These are phyloP conservation scores for Apamea sordens DNA, from an alignment of 2,888 invertebrate genomes.

Conservation along the genomic window DNA sequence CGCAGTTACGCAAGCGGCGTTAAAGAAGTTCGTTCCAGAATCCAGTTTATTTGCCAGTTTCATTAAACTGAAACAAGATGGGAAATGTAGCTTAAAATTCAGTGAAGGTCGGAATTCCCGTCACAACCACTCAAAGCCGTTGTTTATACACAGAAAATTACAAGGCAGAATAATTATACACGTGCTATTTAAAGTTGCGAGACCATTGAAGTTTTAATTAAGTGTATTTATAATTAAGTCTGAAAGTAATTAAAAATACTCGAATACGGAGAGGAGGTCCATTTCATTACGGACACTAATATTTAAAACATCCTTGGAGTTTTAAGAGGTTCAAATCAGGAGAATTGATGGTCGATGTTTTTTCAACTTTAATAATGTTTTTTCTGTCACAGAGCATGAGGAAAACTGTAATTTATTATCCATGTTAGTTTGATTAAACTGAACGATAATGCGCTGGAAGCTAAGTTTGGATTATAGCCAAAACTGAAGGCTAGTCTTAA, in stretches of 20 bases:
- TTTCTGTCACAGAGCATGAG: not conserved
- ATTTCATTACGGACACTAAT: constrained; percentile 21
- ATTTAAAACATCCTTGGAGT: constrained; percentile 1
- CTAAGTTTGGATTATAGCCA: not conserved
- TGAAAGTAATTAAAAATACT: constrained; percentile 61
- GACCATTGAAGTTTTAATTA: constrained; percentile 62
- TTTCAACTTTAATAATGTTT: not conserved
- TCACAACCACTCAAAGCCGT: not conserved
- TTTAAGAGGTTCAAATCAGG: not conserved
- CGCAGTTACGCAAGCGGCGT: too few species aligned
- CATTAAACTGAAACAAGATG: not conserved
- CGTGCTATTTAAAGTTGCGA: constrained; percentile 25
- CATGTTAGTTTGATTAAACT: not conserved
- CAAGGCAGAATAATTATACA: constrained; percentile 42
- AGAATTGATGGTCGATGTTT: constrained; percentile 8
- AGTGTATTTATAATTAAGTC: constrained; percentile 55
- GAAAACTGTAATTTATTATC: not conserved
- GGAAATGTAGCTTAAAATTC: not conserved
- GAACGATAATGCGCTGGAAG: not conserved
- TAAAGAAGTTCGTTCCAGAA: not conserved
- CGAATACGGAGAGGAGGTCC: constrained; percentile 10
- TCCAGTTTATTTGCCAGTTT: too few species aligned
- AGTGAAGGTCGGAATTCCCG: not conserved
- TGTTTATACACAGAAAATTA: constrained; percentile 46
- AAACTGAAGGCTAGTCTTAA: not conserved